A percentile compares a stretch with the other conserved stretches of the same genome.
These are phyloP conservation scores for Drosophila eugracilis DNA, from an alignment of 1,140 invertebrate species.

Conservation along the genomic window DNA sequence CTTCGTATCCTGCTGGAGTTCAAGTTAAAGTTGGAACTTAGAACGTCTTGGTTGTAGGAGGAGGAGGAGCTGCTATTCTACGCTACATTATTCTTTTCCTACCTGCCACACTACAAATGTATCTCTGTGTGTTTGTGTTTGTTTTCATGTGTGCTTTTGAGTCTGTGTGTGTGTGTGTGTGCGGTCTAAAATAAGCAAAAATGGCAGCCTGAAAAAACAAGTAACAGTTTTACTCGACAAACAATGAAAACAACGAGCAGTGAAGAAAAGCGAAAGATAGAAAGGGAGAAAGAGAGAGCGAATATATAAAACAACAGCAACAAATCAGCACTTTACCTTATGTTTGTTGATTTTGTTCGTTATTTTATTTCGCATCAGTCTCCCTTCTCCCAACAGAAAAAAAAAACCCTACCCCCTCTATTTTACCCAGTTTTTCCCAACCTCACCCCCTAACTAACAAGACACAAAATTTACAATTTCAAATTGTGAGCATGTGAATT, in stretches of 20 bases:
- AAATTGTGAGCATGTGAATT: constrained; percentile 64
- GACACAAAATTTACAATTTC: constrained; percentile 75
- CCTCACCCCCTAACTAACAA: constrained; percentile 42
- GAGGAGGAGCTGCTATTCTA: constrained; percentile 40
- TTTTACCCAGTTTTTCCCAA: too few relatives aligned
- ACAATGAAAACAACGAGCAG: constrained; percentile 70
- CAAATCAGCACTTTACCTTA: constrained; percentile 74
- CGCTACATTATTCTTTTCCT: constrained; percentile 65
- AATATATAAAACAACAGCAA: constrained; percentile 54
- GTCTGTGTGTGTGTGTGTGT: constrained; percentile 22
- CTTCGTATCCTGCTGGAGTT: constrained; percentile 3
- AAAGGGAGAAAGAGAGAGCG: not conserved
- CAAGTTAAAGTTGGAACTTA: constrained; percentile 26
- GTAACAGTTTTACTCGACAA: constrained; percentile 74
- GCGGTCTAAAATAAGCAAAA: constrained; percentile 67
- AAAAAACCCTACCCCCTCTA: not conserved
- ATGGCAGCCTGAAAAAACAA: constrained; percentile 75
- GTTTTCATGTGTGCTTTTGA: constrained; percentile 7
- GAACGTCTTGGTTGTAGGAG: constrained; percentile 36
- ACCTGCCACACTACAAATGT: constrained; percentile 40
- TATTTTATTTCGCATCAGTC: constrained; percentile 63
- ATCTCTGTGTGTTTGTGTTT: constrained; percentile 24
- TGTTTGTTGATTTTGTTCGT: constrained; percentile 76
- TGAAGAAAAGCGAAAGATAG: not conserved
- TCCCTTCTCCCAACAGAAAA: not conserved